Evolutionary conservation across 2,797 vertebrate species (phyloP), one percentile per base, ranked within the genome.

Genomic region (Notolepis coatsorum): DNA sequence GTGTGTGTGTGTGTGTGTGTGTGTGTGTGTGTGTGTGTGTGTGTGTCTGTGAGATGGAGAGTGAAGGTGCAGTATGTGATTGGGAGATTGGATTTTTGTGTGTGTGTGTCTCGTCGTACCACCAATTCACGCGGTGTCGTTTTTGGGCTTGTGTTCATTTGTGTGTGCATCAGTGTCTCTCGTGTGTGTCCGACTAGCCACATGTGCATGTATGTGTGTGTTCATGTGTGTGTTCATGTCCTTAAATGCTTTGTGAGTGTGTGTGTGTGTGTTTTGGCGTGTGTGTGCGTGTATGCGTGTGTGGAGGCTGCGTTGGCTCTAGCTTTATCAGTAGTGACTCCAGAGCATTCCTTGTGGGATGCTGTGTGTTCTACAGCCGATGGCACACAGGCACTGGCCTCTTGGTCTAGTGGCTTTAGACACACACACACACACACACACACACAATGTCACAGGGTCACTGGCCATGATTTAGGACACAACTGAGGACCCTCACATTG

Each of bases 321-420:
- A 49, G 80, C 75, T 88, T 85, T 86, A 85, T 88, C 84, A 82
- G 83, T 33, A 57, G 51, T 45, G 56, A 59, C 68, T 80, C 77
- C 84, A 60, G 37, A 78, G 50, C 33, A 54, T 65, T 81, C 76
- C 82, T 85, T 47, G 4, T 67, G 68, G 82, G 57, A 33, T 53
- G 50, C 63, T 76, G 53, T 31, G 52, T 45, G 68, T 66, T 48
- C 68, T 61, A 47, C 59, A 54, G 51, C 66, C 38, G 72, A 69
- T 60, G 61, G 58, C 56, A 50, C 53, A 58, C 21, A 20, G 52
- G 42, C 45, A 53, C 46, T 6, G 20, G 45, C 68, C 55, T 38
- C 65, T 73, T 58, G 53, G 58, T 79, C 51, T 41, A 23, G 53
- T 37, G 18, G 78, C 71, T 75, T n/a, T 72, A 68, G 67, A n/a